These are phyloP conservation scores for Xestia c-nigrum DNA, from an alignment of 2,888 invertebrate species.

Conservation along the genomic window DNA sequence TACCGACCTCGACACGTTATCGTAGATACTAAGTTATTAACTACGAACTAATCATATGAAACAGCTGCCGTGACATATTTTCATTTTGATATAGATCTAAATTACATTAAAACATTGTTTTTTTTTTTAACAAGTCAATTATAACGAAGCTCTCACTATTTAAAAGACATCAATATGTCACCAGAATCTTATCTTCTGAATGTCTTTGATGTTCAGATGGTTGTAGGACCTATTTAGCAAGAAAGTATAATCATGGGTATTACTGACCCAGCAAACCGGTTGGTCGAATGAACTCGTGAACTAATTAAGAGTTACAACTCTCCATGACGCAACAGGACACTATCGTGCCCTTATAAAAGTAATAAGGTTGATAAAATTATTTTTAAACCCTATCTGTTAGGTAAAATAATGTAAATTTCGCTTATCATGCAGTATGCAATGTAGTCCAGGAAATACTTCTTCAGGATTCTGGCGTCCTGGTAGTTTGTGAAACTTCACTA, in stretches of 20 bases:
- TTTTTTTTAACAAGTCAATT: background rate
- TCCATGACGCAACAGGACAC: background rate
- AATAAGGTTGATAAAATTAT: background rate
- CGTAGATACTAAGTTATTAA: too few species aligned
- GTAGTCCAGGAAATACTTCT: too few species aligned
- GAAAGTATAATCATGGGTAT: background rate
- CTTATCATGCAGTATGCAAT: too few species aligned
- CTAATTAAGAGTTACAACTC: background rate
- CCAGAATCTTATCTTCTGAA: background rate
- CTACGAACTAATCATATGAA: too few species aligned
- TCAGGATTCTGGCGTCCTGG: too few species aligned
- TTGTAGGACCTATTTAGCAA: background rate
- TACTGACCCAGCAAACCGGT: background rate
- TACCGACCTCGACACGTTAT: too few species aligned
- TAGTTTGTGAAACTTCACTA: too few species aligned
- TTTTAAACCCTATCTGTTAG: background rate
- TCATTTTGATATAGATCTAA: too few species aligned
- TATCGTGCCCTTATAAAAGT: background rate
- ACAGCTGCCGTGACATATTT: too few species aligned
- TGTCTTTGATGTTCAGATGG: background rate
- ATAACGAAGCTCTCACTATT: background rate
- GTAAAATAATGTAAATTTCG: too few species aligned
- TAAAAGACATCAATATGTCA: background rate
- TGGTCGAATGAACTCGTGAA: constrained; percentile 1
- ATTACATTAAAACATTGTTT: too few species aligned